A percentile compares a stretch with the other conserved stretches of the same genome.
These are phyloP conservation scores for Gymnopithys bicolor DNA, from an alignment of 2,797 vertebrate species.

Conservation along the genomic window DNA sequence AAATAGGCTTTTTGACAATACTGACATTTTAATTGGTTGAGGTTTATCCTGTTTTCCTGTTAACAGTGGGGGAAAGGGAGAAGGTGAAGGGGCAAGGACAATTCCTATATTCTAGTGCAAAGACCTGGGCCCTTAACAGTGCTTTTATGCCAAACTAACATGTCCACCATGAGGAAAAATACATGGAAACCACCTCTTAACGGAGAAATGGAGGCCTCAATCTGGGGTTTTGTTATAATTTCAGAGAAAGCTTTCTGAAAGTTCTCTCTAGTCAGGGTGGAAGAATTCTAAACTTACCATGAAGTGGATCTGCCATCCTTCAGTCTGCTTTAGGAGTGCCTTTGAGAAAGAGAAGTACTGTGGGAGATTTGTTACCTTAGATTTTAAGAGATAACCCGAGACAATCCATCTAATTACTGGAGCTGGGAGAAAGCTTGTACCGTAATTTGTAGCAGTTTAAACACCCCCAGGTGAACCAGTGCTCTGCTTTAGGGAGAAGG, in stretches of 20 bases:
- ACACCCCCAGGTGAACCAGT: neutral
- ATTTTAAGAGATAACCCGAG: neutral
- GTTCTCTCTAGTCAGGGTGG: neutral
- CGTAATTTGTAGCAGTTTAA: neutral
- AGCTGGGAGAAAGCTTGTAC: neutral
- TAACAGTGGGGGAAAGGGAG: neutral
- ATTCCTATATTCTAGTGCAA: neutral
- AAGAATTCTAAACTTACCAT: neutral
- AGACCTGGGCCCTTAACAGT: neutral
- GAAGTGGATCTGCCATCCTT: neutral
- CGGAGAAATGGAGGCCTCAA: neutral
- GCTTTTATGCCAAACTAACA: neutral
- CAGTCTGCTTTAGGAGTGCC: neutral
- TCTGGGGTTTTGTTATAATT: neutral
- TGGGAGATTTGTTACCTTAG: accelerated
- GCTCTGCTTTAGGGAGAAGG: neutral
- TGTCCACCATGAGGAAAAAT: neutral
- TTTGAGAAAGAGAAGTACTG: neutral
- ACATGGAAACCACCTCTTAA: neutral
- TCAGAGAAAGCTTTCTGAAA: neutral
- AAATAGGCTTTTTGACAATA: neutral
- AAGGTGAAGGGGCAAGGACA: neutral
- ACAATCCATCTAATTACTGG: neutral
- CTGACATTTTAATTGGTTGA: neutral
- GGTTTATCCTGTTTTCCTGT: neutral